A percentile compares a stretch with the other conserved stretches of the same genome.
These are phyloP conservation scores for Drusus annulatus DNA, from an alignment of 1,140 invertebrate genomes.

Conservation along the genomic window DNA sequence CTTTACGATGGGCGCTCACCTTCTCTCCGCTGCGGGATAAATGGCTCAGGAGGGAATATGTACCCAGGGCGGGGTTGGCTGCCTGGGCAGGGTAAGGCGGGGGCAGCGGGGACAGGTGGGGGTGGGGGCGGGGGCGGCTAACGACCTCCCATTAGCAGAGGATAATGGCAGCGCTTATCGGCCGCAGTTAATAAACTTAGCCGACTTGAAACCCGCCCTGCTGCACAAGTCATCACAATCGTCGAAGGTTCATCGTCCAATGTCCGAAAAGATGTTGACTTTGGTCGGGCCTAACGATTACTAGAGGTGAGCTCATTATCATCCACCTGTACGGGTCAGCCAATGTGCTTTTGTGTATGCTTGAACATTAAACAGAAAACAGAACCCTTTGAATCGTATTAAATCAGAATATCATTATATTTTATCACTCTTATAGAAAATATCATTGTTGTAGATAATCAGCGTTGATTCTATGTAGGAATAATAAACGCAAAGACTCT, in stretches of 20 bases:
- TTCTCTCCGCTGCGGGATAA: constrained; percentile 43
- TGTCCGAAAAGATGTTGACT: background rate
- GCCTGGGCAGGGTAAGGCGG: constrained; percentile 2
- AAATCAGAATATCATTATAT: too few relatives aligned
- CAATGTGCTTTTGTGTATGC: too few relatives aligned
- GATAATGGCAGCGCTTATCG: constrained; percentile 58
- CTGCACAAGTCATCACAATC: constrained; percentile 30
- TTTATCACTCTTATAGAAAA: too few relatives aligned
- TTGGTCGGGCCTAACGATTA: background rate
- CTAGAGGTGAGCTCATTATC: too few relatives aligned
- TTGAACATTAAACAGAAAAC: too few relatives aligned
- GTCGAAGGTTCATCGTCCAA: background rate
- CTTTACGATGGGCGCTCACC: constrained; percentile 9
- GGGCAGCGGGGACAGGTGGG: constrained; percentile 14
- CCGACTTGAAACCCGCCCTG: constrained; percentile 10
- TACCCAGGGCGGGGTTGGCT: background rate
- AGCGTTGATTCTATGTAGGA: too few relatives aligned
- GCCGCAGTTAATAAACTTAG: constrained; percentile 58
- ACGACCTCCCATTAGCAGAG: constrained; percentile 56
- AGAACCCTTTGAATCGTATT: too few relatives aligned
- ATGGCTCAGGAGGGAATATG: constrained; percentile 55
- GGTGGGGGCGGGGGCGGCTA: constrained; percentile 36
- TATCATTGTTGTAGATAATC: too few relatives aligned
- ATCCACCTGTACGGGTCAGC: too few relatives aligned
- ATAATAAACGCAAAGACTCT: too few relatives aligned